Evolutionary conservation across 1,140 invertebrate genomes (phyloP).

Genomic region (Ostrea edulis): DNA sequence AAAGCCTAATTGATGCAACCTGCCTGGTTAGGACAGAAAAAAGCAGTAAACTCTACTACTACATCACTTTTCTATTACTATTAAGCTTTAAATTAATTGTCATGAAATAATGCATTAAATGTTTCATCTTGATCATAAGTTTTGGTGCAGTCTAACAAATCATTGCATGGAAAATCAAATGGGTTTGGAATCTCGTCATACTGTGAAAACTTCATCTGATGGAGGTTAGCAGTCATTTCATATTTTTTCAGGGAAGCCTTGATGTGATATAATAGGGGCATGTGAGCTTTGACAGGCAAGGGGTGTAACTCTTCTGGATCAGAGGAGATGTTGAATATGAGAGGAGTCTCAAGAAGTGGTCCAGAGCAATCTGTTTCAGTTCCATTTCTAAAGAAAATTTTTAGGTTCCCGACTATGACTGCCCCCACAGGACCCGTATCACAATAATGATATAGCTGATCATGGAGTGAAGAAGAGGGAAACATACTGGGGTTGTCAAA

Average conservation of each 20-base stretch:
- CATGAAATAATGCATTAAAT: constrained; percentile 45
- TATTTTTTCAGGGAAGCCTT: constrained; percentile 40
- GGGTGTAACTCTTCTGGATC: constrained; percentile 50
- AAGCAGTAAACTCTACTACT: too few relatives aligned
- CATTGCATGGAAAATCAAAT: constrained; percentile 44
- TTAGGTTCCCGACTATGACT: constrained; percentile 50
- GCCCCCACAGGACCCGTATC: constrained; percentile 39
- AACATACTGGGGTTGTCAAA: constrained; percentile 46
- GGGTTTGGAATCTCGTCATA: constrained; percentile 55
- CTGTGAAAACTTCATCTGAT: constrained; percentile 35
- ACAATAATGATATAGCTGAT: constrained; percentile 69
- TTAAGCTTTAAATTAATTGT: neutral
- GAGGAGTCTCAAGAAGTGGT: constrained; percentile 7
- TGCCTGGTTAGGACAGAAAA: too few relatives aligned
- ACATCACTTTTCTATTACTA: too few relatives aligned
- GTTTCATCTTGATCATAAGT: constrained; percentile 38
- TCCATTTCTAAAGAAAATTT: constrained; percentile 47
- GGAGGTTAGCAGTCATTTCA: neutral
- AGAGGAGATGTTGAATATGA: constrained; percentile 44
- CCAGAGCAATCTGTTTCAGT: constrained; percentile 43
- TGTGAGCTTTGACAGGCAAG: constrained; percentile 21
- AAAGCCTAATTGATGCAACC: too few relatives aligned
- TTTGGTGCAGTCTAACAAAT: constrained; percentile 40
- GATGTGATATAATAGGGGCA: constrained; percentile 36
- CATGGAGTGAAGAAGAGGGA: constrained; percentile 53